Conservation (phyloP, 2,113 vertebrate genomes). For the Formicarius rufipectus region DNA sequence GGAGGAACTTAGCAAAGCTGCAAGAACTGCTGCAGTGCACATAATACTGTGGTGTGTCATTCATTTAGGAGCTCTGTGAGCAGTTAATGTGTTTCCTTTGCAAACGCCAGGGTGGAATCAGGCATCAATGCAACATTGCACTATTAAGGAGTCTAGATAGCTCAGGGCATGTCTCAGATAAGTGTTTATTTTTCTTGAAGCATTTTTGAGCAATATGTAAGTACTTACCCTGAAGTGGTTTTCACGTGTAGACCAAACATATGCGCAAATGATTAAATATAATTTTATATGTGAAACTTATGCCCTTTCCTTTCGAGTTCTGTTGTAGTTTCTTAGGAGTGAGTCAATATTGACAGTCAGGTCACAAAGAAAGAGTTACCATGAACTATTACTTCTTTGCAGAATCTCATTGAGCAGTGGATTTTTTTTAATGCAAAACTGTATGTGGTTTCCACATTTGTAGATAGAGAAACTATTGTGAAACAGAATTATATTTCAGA, state of each 20-base stretch:
- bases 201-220: constrained; percentile 56
- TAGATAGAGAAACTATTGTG: not conserved
- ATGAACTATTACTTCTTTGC: not conserved
- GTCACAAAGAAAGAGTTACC: not conserved
- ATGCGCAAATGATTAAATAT: constrained; percentile 18
- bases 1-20: constrained; percentile 79
- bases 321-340: constrained; percentile 12
- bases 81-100: constrained; percentile 56
- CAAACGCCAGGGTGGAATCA: constrained; percentile 52
- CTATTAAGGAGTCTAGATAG: constrained; percentile 80
- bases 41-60: not conserved
- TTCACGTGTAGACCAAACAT: constrained; percentile 50
- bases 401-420: not conserved
- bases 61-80: constrained; percentile 45
- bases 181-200: constrained; percentile 58
- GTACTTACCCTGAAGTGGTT: constrained; percentile 69
- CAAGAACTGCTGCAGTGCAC: constrained; percentile 71
- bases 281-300: constrained; percentile 51
- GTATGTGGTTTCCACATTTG: not conserved
- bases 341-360: not conserved
- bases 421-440: not conserved
- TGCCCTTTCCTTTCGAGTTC: not conserved
- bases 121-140: constrained; percentile 73
- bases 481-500: not conserved
- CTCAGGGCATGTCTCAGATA: constrained; percentile 83